Conservation (phyloP, 92 coral and sea anemone species). For the Siderastrea siderea region DNA sequence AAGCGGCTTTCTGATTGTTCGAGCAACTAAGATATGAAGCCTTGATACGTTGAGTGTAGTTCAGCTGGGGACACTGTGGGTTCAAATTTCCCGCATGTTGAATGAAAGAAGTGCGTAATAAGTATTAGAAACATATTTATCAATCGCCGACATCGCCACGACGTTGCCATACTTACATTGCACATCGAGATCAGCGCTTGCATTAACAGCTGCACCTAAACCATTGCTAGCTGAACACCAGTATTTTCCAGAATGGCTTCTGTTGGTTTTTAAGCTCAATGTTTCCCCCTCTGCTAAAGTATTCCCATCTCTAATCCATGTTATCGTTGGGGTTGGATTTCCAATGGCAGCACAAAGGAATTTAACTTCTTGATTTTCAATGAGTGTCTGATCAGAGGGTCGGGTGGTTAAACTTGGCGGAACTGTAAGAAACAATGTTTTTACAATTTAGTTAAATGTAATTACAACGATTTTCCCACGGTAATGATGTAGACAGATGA, state of each 20-base stretch:
- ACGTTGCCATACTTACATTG: neutral
- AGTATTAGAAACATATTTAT: neutral
- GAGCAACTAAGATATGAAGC: no score
- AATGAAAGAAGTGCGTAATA: no score
- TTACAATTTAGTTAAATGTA: no score
- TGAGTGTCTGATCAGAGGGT: neutral
- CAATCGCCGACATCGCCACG: neutral
- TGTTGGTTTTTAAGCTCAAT: neutral
- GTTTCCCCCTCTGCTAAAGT: neutral
- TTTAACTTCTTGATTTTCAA: neutral
- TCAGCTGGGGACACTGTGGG: no score
- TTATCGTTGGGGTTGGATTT: neutral
- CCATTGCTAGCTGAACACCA: slow-evolving; percentile 26
- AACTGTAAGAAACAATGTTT: neutral
- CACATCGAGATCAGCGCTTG: slow-evolving; percentile 10
- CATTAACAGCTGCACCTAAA: neutral
- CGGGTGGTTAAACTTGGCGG: slow-evolving; percentile 13
- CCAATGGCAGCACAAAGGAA: neutral
- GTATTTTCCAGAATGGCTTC: slow-evolving; percentile 2
- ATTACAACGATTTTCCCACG: no score
- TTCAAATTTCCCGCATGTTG: no score
- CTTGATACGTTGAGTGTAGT: no score
- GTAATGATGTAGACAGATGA: no score
- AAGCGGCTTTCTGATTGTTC: no score
- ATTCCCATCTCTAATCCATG: neutral